A percentile compares a stretch with the other conserved stretches of the same genome.
phyloP scores from a whole-genome alignment of 2,888 invertebrate species.

The Platycheirus rosarum region DNA sequence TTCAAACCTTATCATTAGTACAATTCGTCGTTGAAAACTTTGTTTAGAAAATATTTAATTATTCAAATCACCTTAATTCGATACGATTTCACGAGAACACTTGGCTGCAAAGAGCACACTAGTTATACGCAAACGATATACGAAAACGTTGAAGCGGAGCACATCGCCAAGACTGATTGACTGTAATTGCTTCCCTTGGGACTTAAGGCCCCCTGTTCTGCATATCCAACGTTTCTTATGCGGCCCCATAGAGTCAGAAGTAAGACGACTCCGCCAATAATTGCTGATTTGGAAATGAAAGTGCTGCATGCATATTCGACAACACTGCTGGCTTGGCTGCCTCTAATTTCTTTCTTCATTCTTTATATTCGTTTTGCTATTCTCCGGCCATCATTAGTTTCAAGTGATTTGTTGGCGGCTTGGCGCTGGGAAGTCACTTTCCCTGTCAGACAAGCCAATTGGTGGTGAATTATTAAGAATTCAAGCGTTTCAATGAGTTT shows the following conservation, averaged over 20 bases:
- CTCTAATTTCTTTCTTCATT: slow-evolving; percentile 39
- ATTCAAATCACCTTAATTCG: slow-evolving; percentile 40
- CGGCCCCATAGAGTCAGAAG: slow-evolving; percentile 32
- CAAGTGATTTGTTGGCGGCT: slow-evolving; percentile 57
- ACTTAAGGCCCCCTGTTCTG: slow-evolving; percentile 4
- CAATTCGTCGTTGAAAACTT: no score
- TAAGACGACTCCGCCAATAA: slow-evolving; percentile 54
- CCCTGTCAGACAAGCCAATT: slow-evolving; percentile 40
- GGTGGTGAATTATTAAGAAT: slow-evolving; percentile 17
- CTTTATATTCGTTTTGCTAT: slow-evolving; percentile 21
- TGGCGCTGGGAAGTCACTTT: slow-evolving; percentile 42
- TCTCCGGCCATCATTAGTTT: slow-evolving; percentile 25
- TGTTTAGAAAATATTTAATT: no score
- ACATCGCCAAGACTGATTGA: slow-evolving; percentile 61
- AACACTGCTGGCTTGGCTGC: not conserved
- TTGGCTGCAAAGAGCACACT: slow-evolving; percentile 6
- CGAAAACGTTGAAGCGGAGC: slow-evolving; percentile 44
- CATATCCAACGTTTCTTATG: slow-evolving; percentile 34
- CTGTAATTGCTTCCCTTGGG: slow-evolving; percentile 68
- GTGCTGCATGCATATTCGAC: slow-evolving; percentile 67
- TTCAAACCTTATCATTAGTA: no score
- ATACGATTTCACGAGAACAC: slow-evolving; percentile 26
- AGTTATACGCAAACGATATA: slow-evolving; percentile 35
- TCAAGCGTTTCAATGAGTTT: slow-evolving; percentile 35
- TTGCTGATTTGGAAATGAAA: slow-evolving; percentile 66